A percentile compares a stretch with the other conserved stretches of the same genome.
Evolutionary conservation across 2,113 vertebrate species (phyloP).

Genomic region (Cottus gobio): DNA sequence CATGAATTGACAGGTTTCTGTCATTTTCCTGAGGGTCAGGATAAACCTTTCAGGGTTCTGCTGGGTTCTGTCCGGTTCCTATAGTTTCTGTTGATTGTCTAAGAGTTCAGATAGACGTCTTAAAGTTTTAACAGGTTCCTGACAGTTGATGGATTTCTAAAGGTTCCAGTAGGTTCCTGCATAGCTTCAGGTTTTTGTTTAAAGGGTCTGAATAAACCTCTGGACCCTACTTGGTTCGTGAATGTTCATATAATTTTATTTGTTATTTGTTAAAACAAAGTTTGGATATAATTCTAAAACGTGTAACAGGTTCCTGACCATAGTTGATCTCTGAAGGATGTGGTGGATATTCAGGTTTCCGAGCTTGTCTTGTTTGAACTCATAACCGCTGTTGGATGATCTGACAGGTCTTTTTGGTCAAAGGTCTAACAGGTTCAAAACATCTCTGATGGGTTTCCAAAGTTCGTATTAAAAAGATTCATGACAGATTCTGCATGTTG

Average conservation of each 20-base stretch:
- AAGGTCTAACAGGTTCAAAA: neutral
- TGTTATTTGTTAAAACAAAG: neutral
- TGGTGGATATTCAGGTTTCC: neutral
- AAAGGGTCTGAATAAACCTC: neutral
- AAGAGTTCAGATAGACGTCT: neutral
- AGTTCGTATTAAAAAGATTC: neutral
- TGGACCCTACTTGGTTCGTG: neutral
- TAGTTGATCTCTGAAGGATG: neutral
- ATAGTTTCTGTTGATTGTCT: neutral
- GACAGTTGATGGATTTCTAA: neutral
- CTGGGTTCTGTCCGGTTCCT: neutral
- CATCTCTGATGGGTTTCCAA: neutral
- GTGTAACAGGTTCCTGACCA: neutral
- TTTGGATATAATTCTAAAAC: neutral
- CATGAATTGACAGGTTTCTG: neutral
- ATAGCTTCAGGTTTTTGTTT: neutral
- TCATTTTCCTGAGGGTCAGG: too few relatives aligned
- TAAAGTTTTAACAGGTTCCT: neutral
- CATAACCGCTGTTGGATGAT: neutral
- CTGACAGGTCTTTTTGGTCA: neutral
- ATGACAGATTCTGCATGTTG: neutral
- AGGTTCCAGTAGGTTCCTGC: slow-evolving; percentile 2
- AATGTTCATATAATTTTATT: neutral
- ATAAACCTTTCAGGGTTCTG: neutral
- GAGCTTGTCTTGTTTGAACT: neutral